Percentiles rank a stretch among this genome's conserved stretches.
Evolutionary conservation across 2,797 vertebrate species (phyloP).

Genomic region (Allobates femoralis): DNA sequence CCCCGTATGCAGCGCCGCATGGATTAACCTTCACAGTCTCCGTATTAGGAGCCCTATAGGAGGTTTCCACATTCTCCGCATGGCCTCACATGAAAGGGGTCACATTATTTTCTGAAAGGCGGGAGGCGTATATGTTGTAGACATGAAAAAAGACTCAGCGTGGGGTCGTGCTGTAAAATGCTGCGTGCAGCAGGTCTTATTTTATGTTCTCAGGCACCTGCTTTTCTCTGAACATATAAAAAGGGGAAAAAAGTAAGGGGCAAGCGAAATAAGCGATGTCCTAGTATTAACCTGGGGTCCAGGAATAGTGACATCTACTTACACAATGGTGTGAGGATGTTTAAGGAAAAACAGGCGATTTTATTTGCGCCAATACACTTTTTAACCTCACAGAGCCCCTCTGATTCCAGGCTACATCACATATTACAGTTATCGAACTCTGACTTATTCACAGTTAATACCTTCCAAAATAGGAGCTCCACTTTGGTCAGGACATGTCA

Average conservation of each 20-base stretch:
- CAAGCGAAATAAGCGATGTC: background rate
- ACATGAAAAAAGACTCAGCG: conserved; percentile 19
- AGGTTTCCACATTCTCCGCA: background rate
- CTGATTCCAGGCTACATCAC: background rate
- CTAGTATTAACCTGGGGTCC: background rate
- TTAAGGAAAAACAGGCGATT: background rate
- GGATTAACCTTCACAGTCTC: background rate
- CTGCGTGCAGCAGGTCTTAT: background rate
- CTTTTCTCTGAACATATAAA: background rate
- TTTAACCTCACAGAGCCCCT: background rate
- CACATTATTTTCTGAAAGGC: conserved; percentile 10
- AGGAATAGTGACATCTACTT: background rate
- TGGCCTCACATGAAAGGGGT: conserved; percentile 14
- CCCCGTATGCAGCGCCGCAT: background rate
- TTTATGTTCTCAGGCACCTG: background rate
- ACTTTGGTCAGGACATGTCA: no score
- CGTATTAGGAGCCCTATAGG: background rate
- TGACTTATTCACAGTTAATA: no score
- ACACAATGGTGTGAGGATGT: background rate
- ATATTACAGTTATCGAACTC: background rate
- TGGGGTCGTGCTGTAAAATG: conserved; percentile 4
- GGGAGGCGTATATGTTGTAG: conserved; percentile 3
- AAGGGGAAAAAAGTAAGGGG: background rate
- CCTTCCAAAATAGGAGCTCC: no score
- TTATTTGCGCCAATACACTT: no score